phyloP scores from a whole-genome alignment of 2,113 vertebrate genomes.

The Hippopotamus amphibius region DNA sequence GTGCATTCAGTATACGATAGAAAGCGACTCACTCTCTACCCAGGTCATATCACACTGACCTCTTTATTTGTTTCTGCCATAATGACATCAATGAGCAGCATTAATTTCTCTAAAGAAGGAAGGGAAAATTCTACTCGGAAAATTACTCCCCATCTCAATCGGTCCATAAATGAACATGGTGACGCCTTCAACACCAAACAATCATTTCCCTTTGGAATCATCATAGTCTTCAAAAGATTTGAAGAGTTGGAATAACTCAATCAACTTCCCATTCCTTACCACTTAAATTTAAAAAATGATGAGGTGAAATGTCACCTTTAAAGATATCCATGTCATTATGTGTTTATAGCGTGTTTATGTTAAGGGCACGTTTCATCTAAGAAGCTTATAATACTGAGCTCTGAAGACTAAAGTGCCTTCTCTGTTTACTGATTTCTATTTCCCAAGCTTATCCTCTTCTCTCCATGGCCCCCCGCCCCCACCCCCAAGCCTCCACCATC shows the following conservation, averaged over 20 bases:
- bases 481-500: background rate
- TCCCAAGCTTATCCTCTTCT: background rate
- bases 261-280: background rate
- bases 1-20: background rate
- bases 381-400: background rate
- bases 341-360: background rate
- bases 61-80: background rate
- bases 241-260: background rate
- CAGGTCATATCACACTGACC: background rate
- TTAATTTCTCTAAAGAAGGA: constrained; percentile 3
- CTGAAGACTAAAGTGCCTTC: background rate
- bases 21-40: background rate
- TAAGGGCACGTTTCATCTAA: background rate
- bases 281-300: background rate
- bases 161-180: background rate
- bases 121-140: background rate
- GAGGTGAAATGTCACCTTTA: background rate
- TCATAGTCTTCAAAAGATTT: constrained; percentile 9
- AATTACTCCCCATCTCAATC: background rate
- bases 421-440: background rate
- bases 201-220: constrained; percentile 16
- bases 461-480: background rate
- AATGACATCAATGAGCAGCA: background rate
- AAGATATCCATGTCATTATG: background rate
- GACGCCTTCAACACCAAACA: background rate